phyloP scores from a whole-genome alignment of 37 sponge, comb jelly and placozoan species.

The Beroe ovata region DNA sequence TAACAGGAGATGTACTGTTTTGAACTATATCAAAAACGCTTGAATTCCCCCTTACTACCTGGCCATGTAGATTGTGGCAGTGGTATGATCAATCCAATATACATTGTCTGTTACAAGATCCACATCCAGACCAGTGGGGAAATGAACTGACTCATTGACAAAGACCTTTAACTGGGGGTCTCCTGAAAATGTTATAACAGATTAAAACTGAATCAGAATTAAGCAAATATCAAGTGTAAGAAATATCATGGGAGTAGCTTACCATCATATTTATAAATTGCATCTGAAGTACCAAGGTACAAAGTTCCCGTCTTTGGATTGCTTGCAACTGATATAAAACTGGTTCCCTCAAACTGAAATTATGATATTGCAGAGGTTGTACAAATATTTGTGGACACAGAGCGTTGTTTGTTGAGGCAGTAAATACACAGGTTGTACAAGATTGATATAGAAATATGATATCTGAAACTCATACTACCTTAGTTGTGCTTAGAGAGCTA shows the following conservation, averaged over 20 bases:
- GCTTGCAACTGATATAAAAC: constrained; percentile 31
- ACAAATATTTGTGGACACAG: too few species aligned
- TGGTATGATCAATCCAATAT: constrained; percentile 23
- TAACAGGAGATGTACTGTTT: too few species aligned
- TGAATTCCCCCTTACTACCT: too few species aligned
- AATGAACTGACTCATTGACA: background rate
- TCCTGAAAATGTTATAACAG: background rate
- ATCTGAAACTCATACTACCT: background rate
- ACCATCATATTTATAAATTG: background rate
- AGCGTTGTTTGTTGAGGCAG: too few species aligned
- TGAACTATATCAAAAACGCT: too few species aligned
- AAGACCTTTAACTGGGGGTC: background rate
- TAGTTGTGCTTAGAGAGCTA: background rate
- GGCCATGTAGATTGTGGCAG: constrained; percentile 5
- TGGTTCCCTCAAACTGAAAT: constrained; percentile 53
- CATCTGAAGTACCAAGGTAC: background rate
- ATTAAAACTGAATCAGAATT: background rate
- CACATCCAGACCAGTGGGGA: constrained; percentile 35
- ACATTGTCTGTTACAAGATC: background rate
- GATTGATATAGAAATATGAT: background rate
- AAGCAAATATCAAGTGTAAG: background rate
- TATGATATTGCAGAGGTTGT: background rate
- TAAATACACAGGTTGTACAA: too few species aligned
- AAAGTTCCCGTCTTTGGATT: background rate
- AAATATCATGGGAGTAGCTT: background rate